Base-by-base conservation (phyloP, 1,140 invertebrate genomes). In the Cyclina sinensis region DNA sequence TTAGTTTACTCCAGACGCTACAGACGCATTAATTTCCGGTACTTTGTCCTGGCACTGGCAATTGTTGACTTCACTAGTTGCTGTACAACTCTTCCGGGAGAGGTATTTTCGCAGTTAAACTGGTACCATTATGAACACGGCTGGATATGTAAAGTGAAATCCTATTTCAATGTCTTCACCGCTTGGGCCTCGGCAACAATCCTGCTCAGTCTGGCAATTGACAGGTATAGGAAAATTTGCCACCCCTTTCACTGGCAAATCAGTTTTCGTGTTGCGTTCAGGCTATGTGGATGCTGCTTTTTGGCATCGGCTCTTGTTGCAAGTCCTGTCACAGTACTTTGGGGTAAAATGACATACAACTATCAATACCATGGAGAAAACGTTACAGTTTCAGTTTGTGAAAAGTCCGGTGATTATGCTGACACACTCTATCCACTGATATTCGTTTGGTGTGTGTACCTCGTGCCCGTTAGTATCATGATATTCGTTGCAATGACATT, bases 211-310 rank as follows among this genome's bases (percentile, higher is more conserved):
- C 73, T 92, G 12, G 90, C 91, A 18, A 57, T 92, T 5, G 91
- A 92, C 73, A 80, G 91, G 27, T 89, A 92, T 48, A 90, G 88
- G 46, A 88, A 90, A 59, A 91, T 92, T 30, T 91, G 89, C 57
- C 81, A 37, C 4, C 92, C 92, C 1, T 82, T 92, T 14, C 24
- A 76, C 1, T 59, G 80, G 14, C 92, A 91, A 73, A 89, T 92
- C 37, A 70, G 86, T 54, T 35, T 46, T 24, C 32, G 46, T 11
- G 1, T 85, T 14, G 83, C 83, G n/a, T n/a, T 48, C 9, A 85
- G 73, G 37, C 11, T 85, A 21, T 51, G 59, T 7, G 18, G 73
- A n/a, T 30, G 12, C 18, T 51, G 21, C 21, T 12, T 74, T 30
- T n/a, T 74, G n/a, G 11, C 76, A 11, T 85, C 83, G 16, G 32